Evolutionary conservation across 1,140 invertebrate genomes (phyloP), one percentile per base, ranked within the genome.

Genomic region (Drosophila sulfurigaster): DNA sequence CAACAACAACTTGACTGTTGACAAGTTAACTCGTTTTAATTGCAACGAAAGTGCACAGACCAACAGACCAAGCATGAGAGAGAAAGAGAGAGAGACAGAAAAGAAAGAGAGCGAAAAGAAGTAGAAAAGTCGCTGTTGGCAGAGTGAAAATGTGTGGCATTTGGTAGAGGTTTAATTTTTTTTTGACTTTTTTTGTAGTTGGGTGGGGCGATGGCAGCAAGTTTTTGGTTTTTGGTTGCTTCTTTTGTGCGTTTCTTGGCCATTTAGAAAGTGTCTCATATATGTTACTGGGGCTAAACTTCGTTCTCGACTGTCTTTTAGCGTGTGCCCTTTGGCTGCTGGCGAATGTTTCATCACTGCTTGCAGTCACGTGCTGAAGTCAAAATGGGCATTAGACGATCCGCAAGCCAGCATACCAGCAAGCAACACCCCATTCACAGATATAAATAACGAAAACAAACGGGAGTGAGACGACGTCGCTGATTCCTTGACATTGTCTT

Each of bases 1-100:
- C n/a, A 30, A 13, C 28, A 20, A 5, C 16, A 60, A 41, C 38
- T 46, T 38, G 7, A 10, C 28, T n/a, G 49, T 60, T 77, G 65
- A 64, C 81, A 78, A 73, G 65, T 46, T 69, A 65, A 72, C 64
- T 87, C 35, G 70, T 72, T 83, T 83, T 83, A 88, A 88, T 89
- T 88, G 78, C 85, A 88, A 80, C 43, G 80, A 88, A 83, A 81
- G 67, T 72, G 62, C 64, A 64, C 51, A 56, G 25, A 32, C 25
- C 6, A 28, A 64, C 38, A 35, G 5, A 63, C n/a, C 38, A 7
- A 35, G 11, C 45, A 7, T n/a, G 20, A 35, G 4, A 32, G 35
- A 38, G 30, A 43, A 7, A 35, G 6, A 54, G 10, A 25, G 20
- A 32, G 35, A 38, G 30, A 43, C 5, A 65, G 13, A 43, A 32